phyloP scores from a whole-genome alignment of 2,113 vertebrate genomes.

The Mionectes macconnelli region DNA sequence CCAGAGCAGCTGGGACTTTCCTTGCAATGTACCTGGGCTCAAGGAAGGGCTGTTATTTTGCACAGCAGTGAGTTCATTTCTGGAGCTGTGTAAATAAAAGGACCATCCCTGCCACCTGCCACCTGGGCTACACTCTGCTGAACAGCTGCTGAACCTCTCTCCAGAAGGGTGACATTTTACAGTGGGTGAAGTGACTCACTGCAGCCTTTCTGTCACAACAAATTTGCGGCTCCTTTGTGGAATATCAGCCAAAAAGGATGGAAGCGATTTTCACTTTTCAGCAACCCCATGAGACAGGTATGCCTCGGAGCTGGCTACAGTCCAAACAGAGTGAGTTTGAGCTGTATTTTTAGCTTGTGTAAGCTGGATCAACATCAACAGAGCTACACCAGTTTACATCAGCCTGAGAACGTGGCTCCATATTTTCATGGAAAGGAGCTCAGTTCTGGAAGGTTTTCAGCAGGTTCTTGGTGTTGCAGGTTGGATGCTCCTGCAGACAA shows the following conservation, averaged over 20 bases:
- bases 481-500: background rate
- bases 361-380: background rate
- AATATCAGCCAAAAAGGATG: background rate
- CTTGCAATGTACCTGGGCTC: background rate
- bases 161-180: background rate
- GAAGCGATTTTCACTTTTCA: background rate
- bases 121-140: background rate
- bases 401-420: accelerated
- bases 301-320: background rate
- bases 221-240: background rate
- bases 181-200: background rate
- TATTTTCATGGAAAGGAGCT: background rate
- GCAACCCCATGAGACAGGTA: background rate
- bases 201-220: background rate
- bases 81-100: background rate
- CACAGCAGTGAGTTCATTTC: background rate
- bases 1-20: background rate
- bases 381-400: background rate
- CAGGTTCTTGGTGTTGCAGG: background rate
- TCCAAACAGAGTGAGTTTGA: background rate
- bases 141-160: background rate
- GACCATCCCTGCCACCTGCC: background rate
- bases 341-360: background rate
- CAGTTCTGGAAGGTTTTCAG: background rate
- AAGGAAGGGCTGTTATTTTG: background rate